A percentile compares a stretch with the other conserved stretches of the same genome.
These are phyloP conservation scores for Odontomachus brunneus DNA, from an alignment of 1,140 invertebrate genomes.

Conservation along the genomic window DNA sequence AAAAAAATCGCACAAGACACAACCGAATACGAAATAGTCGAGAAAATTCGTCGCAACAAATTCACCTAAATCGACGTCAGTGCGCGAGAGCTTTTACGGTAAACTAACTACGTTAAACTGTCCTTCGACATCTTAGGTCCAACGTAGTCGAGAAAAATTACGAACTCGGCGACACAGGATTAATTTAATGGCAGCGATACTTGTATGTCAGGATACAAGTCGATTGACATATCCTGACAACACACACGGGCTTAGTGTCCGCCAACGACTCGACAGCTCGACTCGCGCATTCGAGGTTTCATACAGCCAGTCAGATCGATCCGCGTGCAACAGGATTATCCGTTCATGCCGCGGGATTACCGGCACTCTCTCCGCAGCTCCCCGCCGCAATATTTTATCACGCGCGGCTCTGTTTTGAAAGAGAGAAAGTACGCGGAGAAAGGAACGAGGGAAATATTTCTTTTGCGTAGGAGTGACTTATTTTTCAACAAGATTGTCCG, in stretches of 20 bases:
- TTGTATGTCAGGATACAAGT: too few relatives aligned
- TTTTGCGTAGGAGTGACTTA: background rate
- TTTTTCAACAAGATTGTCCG: slow-evolving; percentile 21
- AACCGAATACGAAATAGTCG: too few relatives aligned
- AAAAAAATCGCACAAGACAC: too few relatives aligned
- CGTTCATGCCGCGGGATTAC: background rate
- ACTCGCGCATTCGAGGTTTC: background rate
- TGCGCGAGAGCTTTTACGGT: too few relatives aligned
- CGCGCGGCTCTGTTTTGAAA: background rate
- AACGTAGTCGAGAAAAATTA: too few relatives aligned
- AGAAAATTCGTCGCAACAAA: too few relatives aligned
- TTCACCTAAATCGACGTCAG: too few relatives aligned
- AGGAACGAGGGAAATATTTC: background rate
- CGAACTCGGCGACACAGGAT: too few relatives aligned
- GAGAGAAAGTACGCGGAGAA: background rate
- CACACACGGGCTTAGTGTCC: background rate
- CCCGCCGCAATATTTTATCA: background rate
- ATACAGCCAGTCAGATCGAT: background rate
- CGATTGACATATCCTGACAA: background rate
- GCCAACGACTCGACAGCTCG: too few relatives aligned
- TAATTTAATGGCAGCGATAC: too few relatives aligned
- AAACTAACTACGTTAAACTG: too few relatives aligned
- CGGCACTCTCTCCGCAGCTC: background rate
- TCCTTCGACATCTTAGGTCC: too few relatives aligned
- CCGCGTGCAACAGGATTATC: slow-evolving; percentile 17